Base-by-base conservation (phyloP, 2,888 invertebrate species). In the Scaptomyza reducta region DNA sequence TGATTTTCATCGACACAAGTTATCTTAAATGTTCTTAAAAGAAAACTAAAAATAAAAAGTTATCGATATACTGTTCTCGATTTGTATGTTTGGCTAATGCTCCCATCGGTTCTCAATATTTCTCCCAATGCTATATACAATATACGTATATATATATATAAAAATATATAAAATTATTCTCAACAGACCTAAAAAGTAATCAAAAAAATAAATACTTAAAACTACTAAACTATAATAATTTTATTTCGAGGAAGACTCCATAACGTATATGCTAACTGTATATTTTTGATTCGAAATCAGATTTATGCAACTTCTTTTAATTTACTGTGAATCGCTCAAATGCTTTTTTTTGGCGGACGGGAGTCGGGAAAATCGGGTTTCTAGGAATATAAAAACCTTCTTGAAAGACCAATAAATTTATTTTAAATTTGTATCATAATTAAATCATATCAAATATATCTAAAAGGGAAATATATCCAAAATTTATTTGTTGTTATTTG, bases 21-120 rank as follows among this genome's bases (percentile, higher is more conserved):
- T 31, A 59, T 31, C 38, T 25, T 5, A 42, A 27, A 61, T 47
- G 33, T 41, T 42, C 10, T 14, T 13, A 1, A 57, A 59, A 40
- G n/a, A 3, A 14, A 29, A 29, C 1, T 4, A 1, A 57, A 59
- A 40, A 25, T 3, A 14, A 29, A 29, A 14, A 16, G 22, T 14
- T 14, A 45, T 27, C 31, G 6, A 27, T 14, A 46, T 11, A 25
- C 6, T 25, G 46, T 25, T 42, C 42, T 40, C 55, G 13, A 62
- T 31, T 55, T 47, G 31, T 40, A 40, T 33, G 42, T 44, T 42
- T 63, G 22, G 18, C 42, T 38, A 35, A 50, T 50, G 46, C 49
- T 62, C 45, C 40, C 16, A 42, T 47, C n/a, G 6, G 2, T 41
- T 57, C 14, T 29, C 9, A 61, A 45, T 44, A 35, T 35, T 61